A percentile compares a stretch with the other conserved stretches of the same genome.
Conservation (phyloP, 2,113 vertebrate genomes). For the Campylorhamphus procurvoides region DNA sequence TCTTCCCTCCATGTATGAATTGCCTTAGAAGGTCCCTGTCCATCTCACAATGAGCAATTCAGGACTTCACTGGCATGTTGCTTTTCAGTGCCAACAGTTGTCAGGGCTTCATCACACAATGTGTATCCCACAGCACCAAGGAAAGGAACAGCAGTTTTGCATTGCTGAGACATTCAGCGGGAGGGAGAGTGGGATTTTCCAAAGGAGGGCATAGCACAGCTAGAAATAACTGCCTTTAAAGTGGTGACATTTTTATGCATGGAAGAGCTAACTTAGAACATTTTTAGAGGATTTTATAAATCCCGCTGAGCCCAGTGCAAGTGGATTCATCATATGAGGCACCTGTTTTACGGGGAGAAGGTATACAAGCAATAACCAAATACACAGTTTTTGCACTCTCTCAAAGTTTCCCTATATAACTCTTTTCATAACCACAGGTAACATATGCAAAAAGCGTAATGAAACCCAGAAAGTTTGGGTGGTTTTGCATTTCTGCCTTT, state of each 20-base stretch:
- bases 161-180: constrained; percentile 12
- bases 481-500: neutral
- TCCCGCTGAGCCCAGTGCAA: constrained; percentile 11
- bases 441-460: neutral
- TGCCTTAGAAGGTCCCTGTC: neutral
- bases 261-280: constrained; percentile 51
- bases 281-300: constrained; percentile 57
- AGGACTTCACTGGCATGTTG: neutral
- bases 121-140: neutral
- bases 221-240: constrained; percentile 63
- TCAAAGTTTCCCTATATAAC: constrained; percentile 3
- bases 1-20: neutral
- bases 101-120: neutral
- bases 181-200: constrained; percentile 56
- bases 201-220: constrained; percentile 50
- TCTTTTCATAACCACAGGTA: neutral
- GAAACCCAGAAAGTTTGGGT: constrained; percentile 18
- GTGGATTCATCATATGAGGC: constrained; percentile 1
- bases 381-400: neutral
- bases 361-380: neutral
- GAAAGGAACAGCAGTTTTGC: neutral
- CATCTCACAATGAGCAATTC: neutral
- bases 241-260: constrained; percentile 56
- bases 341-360: constrained; percentile 10
- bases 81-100: neutral